Conservation (phyloP, 2,113 vertebrate genomes). For the Pedionomus torquatus region DNA sequence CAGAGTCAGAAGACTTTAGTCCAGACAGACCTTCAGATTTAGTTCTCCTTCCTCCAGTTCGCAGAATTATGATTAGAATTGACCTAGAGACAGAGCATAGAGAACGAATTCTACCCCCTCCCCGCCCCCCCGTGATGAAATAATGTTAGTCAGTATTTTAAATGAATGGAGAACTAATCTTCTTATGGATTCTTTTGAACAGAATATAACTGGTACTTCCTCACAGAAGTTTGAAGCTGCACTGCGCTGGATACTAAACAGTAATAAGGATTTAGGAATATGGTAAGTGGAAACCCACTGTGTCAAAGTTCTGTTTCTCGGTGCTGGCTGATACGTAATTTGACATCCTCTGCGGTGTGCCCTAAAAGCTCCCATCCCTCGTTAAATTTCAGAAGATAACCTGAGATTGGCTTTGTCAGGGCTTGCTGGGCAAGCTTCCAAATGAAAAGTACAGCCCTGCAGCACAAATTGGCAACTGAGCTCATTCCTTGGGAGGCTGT, state of each 20-base stretch:
- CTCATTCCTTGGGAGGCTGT: background rate
- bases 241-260: conserved; percentile 79
- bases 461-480: background rate
- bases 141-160: background rate
- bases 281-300: conserved; percentile 53
- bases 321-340: background rate
- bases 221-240: conserved; percentile 73
- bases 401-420: background rate
- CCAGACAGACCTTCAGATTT: background rate
- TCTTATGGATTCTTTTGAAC: background rate
- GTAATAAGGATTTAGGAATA: conserved; percentile 78
- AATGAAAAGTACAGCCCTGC: background rate
- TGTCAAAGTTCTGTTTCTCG: background rate
- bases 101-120: background rate
- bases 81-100: background rate
- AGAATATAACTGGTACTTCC: conserved; percentile 75
- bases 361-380: background rate
- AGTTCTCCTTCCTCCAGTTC: background rate
- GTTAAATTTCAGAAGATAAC: background rate
- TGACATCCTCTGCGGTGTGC: background rate
- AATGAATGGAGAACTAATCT: conserved; percentile 38
- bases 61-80: background rate
- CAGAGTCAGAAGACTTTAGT: background rate
- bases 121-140: background rate
- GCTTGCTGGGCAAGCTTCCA: background rate